Conservation (phyloP, 1,140 invertebrate genomes). For the Oscheius sp. region DNA sequence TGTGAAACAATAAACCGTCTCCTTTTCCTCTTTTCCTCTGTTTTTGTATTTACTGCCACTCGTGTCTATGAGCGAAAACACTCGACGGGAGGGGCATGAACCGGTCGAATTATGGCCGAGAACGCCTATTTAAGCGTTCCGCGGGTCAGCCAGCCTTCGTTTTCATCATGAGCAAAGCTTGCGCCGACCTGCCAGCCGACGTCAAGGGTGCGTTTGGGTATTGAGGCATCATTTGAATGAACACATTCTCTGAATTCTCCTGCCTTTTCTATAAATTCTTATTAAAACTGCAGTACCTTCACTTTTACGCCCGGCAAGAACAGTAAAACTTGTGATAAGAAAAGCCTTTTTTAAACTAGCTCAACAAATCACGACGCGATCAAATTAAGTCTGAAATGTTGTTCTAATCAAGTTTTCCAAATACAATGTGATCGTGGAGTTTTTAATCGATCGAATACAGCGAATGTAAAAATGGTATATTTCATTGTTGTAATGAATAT, state of each 20-base stretch:
- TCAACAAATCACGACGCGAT: neutral
- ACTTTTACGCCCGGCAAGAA: neutral
- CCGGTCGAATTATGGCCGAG: constrained; percentile 5
- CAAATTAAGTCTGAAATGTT: neutral
- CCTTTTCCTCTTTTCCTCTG: too few species aligned
- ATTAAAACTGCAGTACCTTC: neutral
- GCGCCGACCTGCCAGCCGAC: neutral
- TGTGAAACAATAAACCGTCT: too few species aligned
- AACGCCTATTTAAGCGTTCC: neutral
- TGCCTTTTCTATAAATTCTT: neutral
- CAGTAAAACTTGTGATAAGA: neutral
- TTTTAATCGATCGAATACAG: too few species aligned
- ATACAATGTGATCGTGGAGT: too few species aligned
- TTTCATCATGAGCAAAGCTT: neutral
- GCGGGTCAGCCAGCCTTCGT: neutral
- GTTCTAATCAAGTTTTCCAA: too few species aligned
- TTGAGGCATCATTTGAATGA: too few species aligned
- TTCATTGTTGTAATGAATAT: too few species aligned
- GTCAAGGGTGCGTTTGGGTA: neutral
- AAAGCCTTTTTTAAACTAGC: neutral
- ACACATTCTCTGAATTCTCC: neutral
- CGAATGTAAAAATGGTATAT: too few species aligned
- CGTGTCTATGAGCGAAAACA: too few species aligned
- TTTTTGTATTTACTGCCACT: neutral
- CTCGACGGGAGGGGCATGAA: too few species aligned